A percentile compares a stretch with the other conserved stretches of the same genome.
These are phyloP conservation scores for Xiphophorus birchmanni DNA, from an alignment of 2,797 vertebrate species.

Conservation along the genomic window DNA sequence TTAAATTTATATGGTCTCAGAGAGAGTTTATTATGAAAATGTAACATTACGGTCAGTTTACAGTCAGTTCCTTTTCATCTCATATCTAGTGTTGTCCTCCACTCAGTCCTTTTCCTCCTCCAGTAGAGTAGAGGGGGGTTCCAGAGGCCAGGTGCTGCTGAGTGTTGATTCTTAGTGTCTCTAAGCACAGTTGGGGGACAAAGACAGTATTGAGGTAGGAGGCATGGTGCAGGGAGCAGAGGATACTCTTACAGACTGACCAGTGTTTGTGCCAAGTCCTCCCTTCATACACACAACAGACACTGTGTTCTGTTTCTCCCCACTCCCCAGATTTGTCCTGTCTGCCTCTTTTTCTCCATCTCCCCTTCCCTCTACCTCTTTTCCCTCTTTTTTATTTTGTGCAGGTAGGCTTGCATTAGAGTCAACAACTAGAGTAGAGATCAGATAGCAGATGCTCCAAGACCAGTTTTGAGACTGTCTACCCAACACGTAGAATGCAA, in stretches of 20 bases:
- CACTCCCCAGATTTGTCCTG: slow-evolving; percentile 79
- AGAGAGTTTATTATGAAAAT: neutral
- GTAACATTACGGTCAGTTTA: neutral
- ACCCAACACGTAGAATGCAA: slow-evolving; percentile 40
- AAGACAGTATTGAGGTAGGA: slow-evolving; percentile 81
- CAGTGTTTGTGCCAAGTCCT: slow-evolving; percentile 81
- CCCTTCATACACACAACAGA: slow-evolving; percentile 80
- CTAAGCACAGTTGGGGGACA: slow-evolving; percentile 78
- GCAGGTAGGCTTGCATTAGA: slow-evolving; percentile 70
- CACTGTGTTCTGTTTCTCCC: slow-evolving; percentile 82
- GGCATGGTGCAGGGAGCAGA: slow-evolving; percentile 78
- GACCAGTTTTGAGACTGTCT: slow-evolving; percentile 62
- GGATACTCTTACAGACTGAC: slow-evolving; percentile 84
- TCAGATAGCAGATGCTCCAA: slow-evolving; percentile 74
- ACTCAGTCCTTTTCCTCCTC: slow-evolving; percentile 35
- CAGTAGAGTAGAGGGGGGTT: slow-evolving; percentile 49
- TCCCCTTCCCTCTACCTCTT: slow-evolving; percentile 55
- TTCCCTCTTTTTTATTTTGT: slow-evolving; percentile 45
- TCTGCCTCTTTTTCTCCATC: slow-evolving; percentile 61
- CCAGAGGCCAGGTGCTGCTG: slow-evolving; percentile 80
- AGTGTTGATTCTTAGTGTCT: slow-evolving; percentile 81
- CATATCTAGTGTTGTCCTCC: slow-evolving; percentile 34
- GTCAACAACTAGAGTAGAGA: slow-evolving; percentile 68
- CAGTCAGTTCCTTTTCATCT: slow-evolving; percentile 17
- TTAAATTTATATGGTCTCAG: neutral